A percentile compares a stretch with the other conserved stretches of the same genome.
These are phyloP conservation scores for Xiphorhynchus elegans DNA, from an alignment of 2,113 vertebrate species.

Conservation along the genomic window DNA sequence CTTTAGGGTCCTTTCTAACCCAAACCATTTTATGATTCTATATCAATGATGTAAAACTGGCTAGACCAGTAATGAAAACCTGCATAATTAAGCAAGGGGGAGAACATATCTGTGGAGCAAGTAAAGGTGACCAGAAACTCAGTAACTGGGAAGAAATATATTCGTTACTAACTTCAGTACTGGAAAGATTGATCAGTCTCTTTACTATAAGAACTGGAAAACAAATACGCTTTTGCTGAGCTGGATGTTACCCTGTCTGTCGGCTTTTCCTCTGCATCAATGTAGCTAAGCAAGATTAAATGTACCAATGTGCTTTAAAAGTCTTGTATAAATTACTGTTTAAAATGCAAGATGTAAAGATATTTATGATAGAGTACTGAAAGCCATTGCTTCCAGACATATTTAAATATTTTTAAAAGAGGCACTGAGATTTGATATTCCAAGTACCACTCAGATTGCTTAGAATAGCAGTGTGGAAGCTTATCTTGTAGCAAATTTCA, in stretches of 20 bases:
- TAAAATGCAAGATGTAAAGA: neutral
- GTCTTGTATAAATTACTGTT: neutral
- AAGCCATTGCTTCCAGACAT: neutral
- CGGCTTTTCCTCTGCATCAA: neutral
- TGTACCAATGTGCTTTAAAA: neutral
- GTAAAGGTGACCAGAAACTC: neutral
- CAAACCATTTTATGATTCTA: neutral
- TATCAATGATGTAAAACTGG: neutral
- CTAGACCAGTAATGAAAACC: neutral
- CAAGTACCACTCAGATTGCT: neutral
- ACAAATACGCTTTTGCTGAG: neutral
- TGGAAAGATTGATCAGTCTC: neutral
- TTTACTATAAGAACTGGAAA: neutral
- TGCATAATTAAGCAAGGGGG: neutral
- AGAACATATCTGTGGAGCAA: neutral
- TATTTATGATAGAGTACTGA: neutral
- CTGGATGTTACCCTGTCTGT: neutral
- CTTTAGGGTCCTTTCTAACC: neutral
- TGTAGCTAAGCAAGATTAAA: neutral
- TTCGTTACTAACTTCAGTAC: neutral
- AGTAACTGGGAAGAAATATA: neutral
- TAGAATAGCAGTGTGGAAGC: conserved; percentile 4
- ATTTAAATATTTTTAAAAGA: neutral
- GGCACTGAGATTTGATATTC: neutral
- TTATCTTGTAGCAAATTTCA: neutral